phyloP scores from a whole-genome alignment of 2,797 vertebrate genomes.

The Brachymystax lenok region DNA sequence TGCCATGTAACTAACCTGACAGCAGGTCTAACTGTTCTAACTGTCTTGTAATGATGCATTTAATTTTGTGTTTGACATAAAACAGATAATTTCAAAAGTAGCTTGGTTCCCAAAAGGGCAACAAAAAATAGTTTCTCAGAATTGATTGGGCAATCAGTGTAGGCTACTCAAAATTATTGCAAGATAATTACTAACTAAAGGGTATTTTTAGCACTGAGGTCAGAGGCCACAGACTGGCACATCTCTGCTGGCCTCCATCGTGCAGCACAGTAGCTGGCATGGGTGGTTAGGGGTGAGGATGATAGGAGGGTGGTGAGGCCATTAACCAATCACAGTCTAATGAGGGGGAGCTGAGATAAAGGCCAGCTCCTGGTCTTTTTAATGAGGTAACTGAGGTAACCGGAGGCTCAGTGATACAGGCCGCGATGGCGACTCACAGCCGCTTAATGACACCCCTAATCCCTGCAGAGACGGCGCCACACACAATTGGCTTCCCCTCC shows the following conservation, averaged over 20 bases:
- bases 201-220: constrained; percentile 41
- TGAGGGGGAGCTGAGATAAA: constrained; percentile 65
- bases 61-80: not conserved
- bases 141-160: constrained; percentile 22
- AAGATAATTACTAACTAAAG: constrained; percentile 43
- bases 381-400: constrained; percentile 79
- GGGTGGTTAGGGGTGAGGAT: constrained; percentile 55
- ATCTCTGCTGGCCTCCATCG: constrained; percentile 5
- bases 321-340: constrained; percentile 57
- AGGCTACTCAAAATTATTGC: constrained; percentile 54
- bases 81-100: not conserved
- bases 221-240: constrained; percentile 51
- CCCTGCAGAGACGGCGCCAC: constrained; percentile 71
- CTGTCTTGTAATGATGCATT: not conserved
- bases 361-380: constrained; percentile 68
- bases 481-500: constrained; percentile 74
- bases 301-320: constrained; percentile 51
- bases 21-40: not conserved
- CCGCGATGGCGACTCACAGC: constrained; percentile 69
- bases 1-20: not conserved
- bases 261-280: constrained; percentile 37
- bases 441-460: constrained; percentile 78
- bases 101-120: not conserved
- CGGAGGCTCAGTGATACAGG: constrained; percentile 59
- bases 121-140: not conserved